Percentiles rank a stretch among this genome's conserved stretches.
These are phyloP conservation scores for Hartigia nigra DNA, from an alignment of 2,888 invertebrate genomes.

Conservation along the genomic window DNA sequence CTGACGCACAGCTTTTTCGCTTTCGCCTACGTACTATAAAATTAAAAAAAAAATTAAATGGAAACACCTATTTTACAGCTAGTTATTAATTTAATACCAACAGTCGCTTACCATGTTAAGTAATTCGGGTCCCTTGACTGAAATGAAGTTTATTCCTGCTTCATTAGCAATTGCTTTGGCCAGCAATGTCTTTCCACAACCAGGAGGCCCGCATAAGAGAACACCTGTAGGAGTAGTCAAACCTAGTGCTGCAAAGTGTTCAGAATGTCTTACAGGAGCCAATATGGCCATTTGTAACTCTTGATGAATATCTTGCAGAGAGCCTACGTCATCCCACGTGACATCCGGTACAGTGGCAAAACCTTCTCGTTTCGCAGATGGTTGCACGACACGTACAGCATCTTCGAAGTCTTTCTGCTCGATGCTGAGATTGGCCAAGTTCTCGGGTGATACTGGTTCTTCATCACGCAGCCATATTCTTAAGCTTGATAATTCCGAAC, in stretches of 20 bases:
- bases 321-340: slow-evolving; percentile 97
- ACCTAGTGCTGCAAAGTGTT: slow-evolving; percentile 82
- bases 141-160: slow-evolving; percentile 98
- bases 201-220: slow-evolving; percentile 95
- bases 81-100: slow-evolving; percentile 13
- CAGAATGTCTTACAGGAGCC: slow-evolving; percentile 90
- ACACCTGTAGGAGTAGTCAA: slow-evolving; percentile 88
- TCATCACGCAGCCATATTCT: slow-evolving; percentile 75
- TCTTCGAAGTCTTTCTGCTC: slow-evolving; percentile 80
- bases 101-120: slow-evolving; percentile 86
- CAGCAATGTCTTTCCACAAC: slow-evolving; percentile 94
- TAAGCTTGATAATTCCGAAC: slow-evolving; percentile 68
- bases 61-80: neutral
- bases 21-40: slow-evolving; percentile 94
- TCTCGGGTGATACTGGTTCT: slow-evolving; percentile 72
- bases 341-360: slow-evolving; percentile 98
- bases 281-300: slow-evolving; percentile 92
- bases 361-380: slow-evolving; percentile 95
- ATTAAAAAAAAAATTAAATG: slow-evolving; percentile 25
- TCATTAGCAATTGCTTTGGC: slow-evolving; percentile 99
- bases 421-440: slow-evolving; percentile 75
- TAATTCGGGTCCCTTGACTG: slow-evolving; percentile 98
- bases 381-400: slow-evolving; percentile 87
- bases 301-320: slow-evolving; percentile 86
- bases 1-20: slow-evolving; percentile 95